Conservation (phyloP, 2,888 invertebrate genomes). For the Ectemnius cavifrons region DNA sequence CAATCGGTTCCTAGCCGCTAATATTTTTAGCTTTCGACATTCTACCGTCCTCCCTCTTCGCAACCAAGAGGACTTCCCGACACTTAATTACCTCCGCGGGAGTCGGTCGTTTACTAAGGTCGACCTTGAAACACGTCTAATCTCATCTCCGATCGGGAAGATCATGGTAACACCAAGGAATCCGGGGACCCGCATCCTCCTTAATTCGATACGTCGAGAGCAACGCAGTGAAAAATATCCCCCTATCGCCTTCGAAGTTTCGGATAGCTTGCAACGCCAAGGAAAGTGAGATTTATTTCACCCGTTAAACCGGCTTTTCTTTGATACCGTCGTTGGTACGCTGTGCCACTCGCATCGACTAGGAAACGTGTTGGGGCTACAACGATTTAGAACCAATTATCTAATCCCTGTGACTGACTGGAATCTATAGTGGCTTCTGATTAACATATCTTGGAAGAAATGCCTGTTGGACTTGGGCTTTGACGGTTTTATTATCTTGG, state of each 20-base stretch:
- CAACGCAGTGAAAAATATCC: neutral
- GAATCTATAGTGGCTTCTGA: too few relatives aligned
- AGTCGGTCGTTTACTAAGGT: neutral
- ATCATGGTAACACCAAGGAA: neutral
- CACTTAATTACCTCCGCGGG: too few relatives aligned
- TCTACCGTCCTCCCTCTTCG: slow-evolving; percentile 13
- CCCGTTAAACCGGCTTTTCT: neutral
- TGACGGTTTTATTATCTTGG: too few relatives aligned
- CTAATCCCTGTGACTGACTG: too few relatives aligned
- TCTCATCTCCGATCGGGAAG: neutral
- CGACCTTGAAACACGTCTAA: slow-evolving; percentile 5
- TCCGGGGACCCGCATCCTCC: slow-evolving; percentile 15
- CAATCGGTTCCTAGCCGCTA: neutral
- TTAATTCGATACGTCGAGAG: slow-evolving; percentile 4
- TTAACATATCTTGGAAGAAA: too few relatives aligned
- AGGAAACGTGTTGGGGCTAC: too few relatives aligned
- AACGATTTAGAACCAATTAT: too few relatives aligned
- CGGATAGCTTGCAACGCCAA: neutral
- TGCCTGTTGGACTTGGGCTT: too few relatives aligned
- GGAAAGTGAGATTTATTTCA: slow-evolving; percentile 3
- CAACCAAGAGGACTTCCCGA: neutral
- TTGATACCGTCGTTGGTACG: too few relatives aligned
- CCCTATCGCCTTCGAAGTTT: neutral
- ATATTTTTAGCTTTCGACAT: slow-evolving; percentile 26
- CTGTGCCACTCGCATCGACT: too few relatives aligned